Conservation (phyloP, 1,140 invertebrate species). For the Brachionus rotundiformis region DNA sequence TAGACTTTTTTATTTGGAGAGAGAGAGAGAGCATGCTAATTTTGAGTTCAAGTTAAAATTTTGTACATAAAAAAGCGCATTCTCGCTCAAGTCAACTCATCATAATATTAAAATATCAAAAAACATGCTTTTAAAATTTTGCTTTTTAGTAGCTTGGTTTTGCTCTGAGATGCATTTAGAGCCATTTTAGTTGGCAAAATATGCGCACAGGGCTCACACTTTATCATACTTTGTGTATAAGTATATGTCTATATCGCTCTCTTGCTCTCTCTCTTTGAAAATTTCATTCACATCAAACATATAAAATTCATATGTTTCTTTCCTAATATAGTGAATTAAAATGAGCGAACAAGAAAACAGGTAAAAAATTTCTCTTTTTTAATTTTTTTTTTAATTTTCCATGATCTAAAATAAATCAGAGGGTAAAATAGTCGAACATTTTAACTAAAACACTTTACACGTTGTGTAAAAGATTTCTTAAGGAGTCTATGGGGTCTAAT, state of each 20-base stretch:
- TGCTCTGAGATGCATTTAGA: background rate
- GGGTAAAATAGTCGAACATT: background rate
- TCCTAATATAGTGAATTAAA: slow-evolving; percentile 43
- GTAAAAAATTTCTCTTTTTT: background rate
- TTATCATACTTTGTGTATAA: slow-evolving; percentile 19
- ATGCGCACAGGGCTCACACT: background rate
- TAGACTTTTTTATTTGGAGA: background rate
- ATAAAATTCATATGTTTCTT: slow-evolving; percentile 49
- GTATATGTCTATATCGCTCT: background rate
- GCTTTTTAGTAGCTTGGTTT: background rate
- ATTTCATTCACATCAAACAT: slow-evolving; percentile 41
- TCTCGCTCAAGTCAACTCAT: background rate
- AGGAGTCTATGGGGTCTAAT: slow-evolving; percentile 7
- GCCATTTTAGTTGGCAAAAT: background rate
- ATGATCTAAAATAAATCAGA: background rate
- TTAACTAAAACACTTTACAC: background rate
- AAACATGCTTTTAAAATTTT: slow-evolving; percentile 26
- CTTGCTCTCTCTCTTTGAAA: slow-evolving; percentile 32
- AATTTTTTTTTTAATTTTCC: background rate
- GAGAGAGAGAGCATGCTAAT: slow-evolving; percentile 6
- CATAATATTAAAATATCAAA: background rate
- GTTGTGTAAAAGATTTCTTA: slow-evolving; percentile 2
- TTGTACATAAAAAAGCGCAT: slow-evolving; percentile 35
- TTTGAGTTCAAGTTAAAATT: slow-evolving; percentile 36
- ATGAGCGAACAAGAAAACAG: slow-evolving; percentile 46